Evolutionary conservation across 1,140 invertebrate genomes (phyloP).

Genomic region (Tribolium castaneum): DNA sequence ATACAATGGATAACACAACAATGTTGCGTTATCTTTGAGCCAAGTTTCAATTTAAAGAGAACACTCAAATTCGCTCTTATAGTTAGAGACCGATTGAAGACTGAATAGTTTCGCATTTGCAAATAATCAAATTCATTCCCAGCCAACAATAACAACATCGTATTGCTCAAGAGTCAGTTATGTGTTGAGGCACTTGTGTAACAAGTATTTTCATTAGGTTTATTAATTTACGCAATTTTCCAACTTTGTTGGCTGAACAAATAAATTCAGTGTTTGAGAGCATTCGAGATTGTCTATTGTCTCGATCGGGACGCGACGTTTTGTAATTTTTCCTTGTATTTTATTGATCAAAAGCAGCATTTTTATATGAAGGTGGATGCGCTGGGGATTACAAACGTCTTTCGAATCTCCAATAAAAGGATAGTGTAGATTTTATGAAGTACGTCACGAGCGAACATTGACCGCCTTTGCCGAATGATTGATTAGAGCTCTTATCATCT

Average conservation of each 20-base stretch:
- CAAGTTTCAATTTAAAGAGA: not conserved
- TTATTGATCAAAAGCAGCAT: constrained; percentile 14
- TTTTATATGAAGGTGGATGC: constrained; percentile 27
- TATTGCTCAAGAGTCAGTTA: no score
- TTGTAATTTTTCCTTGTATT: constrained; percentile 5
- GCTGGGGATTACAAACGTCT: constrained; percentile 27
- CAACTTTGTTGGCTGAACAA: no score
- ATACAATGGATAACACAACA: not conserved
- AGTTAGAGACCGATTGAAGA: not conserved
- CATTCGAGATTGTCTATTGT: not conserved
- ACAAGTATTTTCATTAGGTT: no score
- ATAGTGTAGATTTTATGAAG: constrained; percentile 27
- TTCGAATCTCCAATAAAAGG: constrained; percentile 28
- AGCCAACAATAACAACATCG: not conserved
- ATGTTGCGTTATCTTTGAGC: not conserved
- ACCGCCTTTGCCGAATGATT: constrained; percentile 25
- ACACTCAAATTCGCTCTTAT: not conserved
- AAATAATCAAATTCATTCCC: not conserved
- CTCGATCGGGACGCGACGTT: not conserved
- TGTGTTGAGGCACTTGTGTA: no score
- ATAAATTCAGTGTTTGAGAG: no score
- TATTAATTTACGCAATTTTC: no score
- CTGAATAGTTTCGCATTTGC: not conserved
- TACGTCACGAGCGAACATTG: constrained; percentile 28
- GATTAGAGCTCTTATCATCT: constrained; percentile 29